Conservation (phyloP, 2,888 invertebrate species). For the Tenthredo distinguenda region DNA sequence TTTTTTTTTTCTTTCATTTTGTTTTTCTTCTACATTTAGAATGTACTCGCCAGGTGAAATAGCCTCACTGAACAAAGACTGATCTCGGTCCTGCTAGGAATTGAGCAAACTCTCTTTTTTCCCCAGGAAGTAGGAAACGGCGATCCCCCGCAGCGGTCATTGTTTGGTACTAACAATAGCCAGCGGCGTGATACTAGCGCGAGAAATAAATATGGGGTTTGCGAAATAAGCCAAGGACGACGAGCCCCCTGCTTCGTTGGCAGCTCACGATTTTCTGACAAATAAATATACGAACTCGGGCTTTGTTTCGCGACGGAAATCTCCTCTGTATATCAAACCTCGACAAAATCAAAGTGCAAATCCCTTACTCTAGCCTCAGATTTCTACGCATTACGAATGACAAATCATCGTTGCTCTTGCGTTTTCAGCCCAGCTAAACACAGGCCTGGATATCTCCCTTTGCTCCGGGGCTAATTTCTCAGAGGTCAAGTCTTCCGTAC, state of each 20-base stretch:
- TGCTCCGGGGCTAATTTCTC: conserved; percentile 7
- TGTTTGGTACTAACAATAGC: conserved; percentile 26
- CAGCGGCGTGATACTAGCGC: neutral
- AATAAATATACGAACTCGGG: conserved; percentile 19
- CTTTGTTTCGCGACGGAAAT: neutral
- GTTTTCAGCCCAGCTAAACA: neutral
- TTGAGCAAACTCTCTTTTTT: conserved; percentile 8
- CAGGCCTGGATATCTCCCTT: neutral
- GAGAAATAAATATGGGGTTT: conserved; percentile 9
- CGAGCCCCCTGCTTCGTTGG: neutral
- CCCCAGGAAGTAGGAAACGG: conserved; percentile 16
- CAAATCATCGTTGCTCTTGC: neutral
- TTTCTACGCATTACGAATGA: conserved; percentile 18
- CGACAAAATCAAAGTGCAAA: conserved; percentile 21
- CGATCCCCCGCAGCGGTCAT: conserved; percentile 23
- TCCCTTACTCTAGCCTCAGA: neutral
- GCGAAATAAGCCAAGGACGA: neutral
- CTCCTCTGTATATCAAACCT: neutral
- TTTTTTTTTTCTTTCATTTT: neutral
- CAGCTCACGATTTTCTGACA: conserved; percentile 28
- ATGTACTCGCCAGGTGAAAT: neutral
- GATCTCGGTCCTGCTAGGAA: neutral
- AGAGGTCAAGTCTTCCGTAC: conserved; percentile 16
- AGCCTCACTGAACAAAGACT: conserved; percentile 18
- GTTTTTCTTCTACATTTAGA: neutral